phyloP scores from a whole-genome alignment of 1,140 invertebrate genomes.

The Nasonia giraulti region DNA sequence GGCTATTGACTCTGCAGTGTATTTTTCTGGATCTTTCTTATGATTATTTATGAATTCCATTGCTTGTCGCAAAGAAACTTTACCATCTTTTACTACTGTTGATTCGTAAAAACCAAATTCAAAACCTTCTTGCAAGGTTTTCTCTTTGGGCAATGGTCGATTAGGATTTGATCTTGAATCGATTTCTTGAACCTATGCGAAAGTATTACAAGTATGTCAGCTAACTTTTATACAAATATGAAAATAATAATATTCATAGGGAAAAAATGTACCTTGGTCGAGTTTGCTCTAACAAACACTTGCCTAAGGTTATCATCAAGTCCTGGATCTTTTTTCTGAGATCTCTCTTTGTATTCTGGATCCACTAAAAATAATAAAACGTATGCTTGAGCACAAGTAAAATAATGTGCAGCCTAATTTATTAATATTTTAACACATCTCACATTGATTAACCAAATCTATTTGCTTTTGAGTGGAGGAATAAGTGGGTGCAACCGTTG shows the following conservation, averaged over 20 bases:
- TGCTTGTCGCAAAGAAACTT: conserved; percentile 66
- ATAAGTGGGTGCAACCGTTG: conserved; percentile 78
- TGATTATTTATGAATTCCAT: conserved; percentile 79
- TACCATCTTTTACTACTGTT: conserved; percentile 62
- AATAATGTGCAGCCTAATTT: conserved; percentile 14
- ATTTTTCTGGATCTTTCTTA: conserved; percentile 75
- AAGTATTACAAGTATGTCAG: background rate
- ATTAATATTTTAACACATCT: conserved; percentile 16
- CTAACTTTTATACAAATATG: conserved; percentile 26
- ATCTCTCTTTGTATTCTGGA: conserved; percentile 76
- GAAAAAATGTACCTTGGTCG: conserved; percentile 62
- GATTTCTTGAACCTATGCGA: conserved; percentile 46
- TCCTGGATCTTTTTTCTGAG: conserved; percentile 76
- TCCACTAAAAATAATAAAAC: conserved; percentile 72
- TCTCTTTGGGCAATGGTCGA: conserved; percentile 72
- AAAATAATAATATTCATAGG: background rate
- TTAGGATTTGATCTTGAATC: conserved; percentile 55
- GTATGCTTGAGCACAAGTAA: conserved; percentile 30
- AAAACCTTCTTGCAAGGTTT: conserved; percentile 64
- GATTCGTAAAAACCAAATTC: conserved; percentile 60
- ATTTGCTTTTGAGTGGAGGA: conserved; percentile 77
- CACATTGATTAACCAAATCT: conserved; percentile 78
- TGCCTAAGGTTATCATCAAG: conserved; percentile 79
- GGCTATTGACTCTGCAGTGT: conserved; percentile 78
- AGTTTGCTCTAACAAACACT: conserved; percentile 81